phyloP scores from a whole-genome alignment of 2,113 vertebrate genomes.

The Salvator merianae region DNA sequence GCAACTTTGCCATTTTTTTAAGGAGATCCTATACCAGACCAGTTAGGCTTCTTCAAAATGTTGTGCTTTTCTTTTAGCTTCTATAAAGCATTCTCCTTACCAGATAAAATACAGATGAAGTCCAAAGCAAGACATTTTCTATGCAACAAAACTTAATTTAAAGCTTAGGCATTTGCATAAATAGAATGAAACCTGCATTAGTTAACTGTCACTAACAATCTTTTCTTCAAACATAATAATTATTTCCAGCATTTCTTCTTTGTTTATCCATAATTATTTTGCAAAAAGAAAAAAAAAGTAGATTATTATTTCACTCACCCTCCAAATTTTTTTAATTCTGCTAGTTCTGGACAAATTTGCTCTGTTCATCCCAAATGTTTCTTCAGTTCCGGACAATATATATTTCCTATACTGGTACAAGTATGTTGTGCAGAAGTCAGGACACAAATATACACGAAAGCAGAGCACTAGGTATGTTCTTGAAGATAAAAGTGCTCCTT shows the following conservation, averaged over 20 bases:
- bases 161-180: background rate
- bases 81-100: slow-evolving; percentile 43
- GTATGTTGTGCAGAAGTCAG: slow-evolving; percentile 42
- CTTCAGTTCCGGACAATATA: slow-evolving; percentile 64
- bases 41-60: slow-evolving; percentile 21
- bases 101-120: slow-evolving; percentile 23
- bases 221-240: background rate
- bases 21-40: slow-evolving; percentile 44
- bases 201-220: background rate
- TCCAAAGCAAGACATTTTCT: slow-evolving; percentile 8
- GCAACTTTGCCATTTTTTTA: slow-evolving; percentile 12
- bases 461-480: slow-evolving; percentile 56
- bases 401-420: slow-evolving; percentile 60
- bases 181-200: background rate
- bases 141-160: slow-evolving; percentile 37
- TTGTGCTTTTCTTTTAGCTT: slow-evolving; percentile 15
- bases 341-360: slow-evolving; percentile 81
- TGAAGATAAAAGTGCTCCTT: slow-evolving; percentile 79
- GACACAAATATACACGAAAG: slow-evolving; percentile 32
- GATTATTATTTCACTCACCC: slow-evolving; percentile 82
- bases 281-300: slow-evolving; percentile 11
- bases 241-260: background rate
- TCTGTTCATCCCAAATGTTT: slow-evolving; percentile 68
- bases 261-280: background rate
- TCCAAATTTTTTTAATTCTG: slow-evolving; percentile 86